Percentiles rank a stretch among this genome's conserved stretches.
Evolutionary conservation across 2,113 vertebrate species (phyloP).

Genomic region (Scartelaos histophorus): DNA sequence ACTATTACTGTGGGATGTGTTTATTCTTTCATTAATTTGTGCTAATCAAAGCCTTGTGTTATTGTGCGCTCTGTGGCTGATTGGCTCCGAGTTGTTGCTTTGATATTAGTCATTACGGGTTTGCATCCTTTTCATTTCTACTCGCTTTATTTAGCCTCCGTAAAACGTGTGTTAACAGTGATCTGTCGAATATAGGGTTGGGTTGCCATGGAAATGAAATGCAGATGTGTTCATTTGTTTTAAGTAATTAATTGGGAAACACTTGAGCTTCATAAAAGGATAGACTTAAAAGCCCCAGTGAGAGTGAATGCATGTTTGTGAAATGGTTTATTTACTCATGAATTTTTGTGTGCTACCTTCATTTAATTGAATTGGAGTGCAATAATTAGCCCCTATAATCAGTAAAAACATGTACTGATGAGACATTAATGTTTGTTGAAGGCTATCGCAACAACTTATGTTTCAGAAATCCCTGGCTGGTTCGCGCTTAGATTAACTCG

Average conservation of each 20-base stretch:
- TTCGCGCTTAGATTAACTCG: not conserved
- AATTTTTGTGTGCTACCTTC: not conserved
- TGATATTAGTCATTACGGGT: constrained; percentile 44
- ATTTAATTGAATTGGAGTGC: not conserved
- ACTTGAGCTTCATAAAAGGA: constrained; percentile 12
- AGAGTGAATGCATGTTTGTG: constrained; percentile 15
- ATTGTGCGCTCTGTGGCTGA: constrained; percentile 43
- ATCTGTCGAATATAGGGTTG: constrained; percentile 39
- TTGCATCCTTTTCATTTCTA: constrained; percentile 28
- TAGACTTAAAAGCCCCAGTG: constrained; percentile 9
- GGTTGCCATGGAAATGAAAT: constrained; percentile 32
- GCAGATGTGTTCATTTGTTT: constrained; percentile 30
- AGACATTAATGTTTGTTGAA: not conserved
- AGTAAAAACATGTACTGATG: not conserved
- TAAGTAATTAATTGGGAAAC: constrained; percentile 36
- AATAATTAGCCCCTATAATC: not conserved
- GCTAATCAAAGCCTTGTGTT: constrained; percentile 48
- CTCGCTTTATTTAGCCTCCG: constrained; percentile 40
- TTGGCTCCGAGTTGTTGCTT: constrained; percentile 38
- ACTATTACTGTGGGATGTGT: constrained; percentile 35
- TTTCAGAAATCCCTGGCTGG: not conserved
- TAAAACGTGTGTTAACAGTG: constrained; percentile 38
- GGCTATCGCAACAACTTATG: not conserved
- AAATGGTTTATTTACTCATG: not conserved
- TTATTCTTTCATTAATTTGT: constrained; percentile 41